These are phyloP conservation scores for Alca torda DNA, from an alignment of 2,797 vertebrate species.

Conservation along the genomic window DNA sequence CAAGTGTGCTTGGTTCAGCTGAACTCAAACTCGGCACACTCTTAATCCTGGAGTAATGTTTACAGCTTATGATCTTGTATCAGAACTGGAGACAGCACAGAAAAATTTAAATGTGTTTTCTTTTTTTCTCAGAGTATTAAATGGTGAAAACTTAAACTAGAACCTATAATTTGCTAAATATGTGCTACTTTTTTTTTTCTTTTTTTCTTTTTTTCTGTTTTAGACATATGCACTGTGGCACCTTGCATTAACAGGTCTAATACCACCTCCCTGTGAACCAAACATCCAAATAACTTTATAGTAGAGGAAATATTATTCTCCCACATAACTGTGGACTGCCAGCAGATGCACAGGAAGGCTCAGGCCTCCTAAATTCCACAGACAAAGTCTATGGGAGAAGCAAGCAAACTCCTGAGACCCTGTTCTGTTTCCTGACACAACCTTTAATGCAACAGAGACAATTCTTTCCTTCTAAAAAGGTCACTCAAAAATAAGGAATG, in stretches of 20 bases:
- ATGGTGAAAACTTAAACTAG: background rate
- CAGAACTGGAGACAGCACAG: background rate
- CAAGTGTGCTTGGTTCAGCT: background rate
- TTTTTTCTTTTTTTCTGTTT: accelerated
- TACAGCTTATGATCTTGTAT: background rate
- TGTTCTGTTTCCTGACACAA: background rate
- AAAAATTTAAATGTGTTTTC: background rate
- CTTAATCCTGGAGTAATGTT: background rate
- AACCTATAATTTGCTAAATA: background rate
- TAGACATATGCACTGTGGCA: background rate
- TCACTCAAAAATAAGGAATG: background rate
- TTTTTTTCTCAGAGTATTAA: background rate
- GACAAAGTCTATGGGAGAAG: background rate
- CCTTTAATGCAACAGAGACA: background rate
- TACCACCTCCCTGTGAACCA: background rate
- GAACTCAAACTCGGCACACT: background rate
- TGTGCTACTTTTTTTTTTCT: background rate
- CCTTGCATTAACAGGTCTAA: background rate
- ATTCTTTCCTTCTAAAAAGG: background rate
- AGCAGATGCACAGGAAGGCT: background rate
- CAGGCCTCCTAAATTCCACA: background rate
- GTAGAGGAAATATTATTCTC: background rate
- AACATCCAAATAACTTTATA: background rate
- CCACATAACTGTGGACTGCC: background rate
- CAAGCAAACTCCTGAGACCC: background rate